phyloP scores from a whole-genome alignment of 2,113 vertebrate genomes.

The Salminus brasiliensis region DNA sequence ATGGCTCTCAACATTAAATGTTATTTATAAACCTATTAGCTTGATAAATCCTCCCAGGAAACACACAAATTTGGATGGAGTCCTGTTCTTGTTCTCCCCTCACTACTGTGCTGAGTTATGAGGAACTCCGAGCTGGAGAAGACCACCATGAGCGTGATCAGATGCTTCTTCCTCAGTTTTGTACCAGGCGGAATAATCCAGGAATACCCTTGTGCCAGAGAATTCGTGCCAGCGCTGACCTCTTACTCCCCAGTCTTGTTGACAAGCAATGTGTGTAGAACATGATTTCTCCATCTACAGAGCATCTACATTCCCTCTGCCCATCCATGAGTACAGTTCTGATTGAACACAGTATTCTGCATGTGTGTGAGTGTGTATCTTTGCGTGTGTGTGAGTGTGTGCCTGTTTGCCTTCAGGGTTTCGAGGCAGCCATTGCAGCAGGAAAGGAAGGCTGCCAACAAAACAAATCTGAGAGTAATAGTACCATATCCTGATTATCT shows the following conservation, averaged over 20 bases:
- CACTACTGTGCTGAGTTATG: constrained; percentile 42
- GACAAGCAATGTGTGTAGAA: constrained; percentile 35
- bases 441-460: constrained; percentile 58
- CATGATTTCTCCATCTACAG: constrained; percentile 30
- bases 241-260: constrained; percentile 42
- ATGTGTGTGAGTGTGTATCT: constrained; percentile 9
- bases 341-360: constrained; percentile 5
- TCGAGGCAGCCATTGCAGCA: constrained; percentile 52
- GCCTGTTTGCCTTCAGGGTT: constrained; percentile 47
- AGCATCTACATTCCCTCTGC: constrained; percentile 35
- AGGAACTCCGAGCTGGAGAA: constrained; percentile 32
- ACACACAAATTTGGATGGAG: constrained; percentile 18
- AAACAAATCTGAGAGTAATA: constrained; percentile 58
- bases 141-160: constrained; percentile 48
- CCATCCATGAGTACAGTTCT: constrained; percentile 46
- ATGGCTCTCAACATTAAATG: constrained; percentile 46
- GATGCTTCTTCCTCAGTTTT: constrained; percentile 47
- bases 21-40: constrained; percentile 61
- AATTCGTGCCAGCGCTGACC: constrained; percentile 44
- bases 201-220: constrained; percentile 31
- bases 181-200: constrained; percentile 38
- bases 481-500: constrained; percentile 58
- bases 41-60: constrained; percentile 53
- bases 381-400: constrained; percentile 21
- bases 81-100: constrained; percentile 29